A percentile compares a stretch with the other conserved stretches of the same genome.
Conservation (phyloP, 2,888 invertebrate genomes). For the Argyresthia albistria region DNA sequence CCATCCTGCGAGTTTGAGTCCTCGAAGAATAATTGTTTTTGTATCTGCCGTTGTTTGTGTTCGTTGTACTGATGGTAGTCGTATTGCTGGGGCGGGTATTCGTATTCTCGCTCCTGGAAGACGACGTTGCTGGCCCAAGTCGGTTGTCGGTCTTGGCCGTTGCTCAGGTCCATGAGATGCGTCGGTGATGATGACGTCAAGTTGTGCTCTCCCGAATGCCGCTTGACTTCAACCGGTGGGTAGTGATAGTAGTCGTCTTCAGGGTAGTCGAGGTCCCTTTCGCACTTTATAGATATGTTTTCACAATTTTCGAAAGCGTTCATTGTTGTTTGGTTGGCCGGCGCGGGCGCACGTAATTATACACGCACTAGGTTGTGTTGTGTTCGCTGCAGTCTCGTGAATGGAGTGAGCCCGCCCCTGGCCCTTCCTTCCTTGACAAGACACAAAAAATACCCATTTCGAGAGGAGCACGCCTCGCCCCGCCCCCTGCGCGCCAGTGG, state of each 20-base stretch:
- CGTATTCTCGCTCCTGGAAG: conserved; percentile 40
- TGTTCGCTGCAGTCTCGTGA: background rate
- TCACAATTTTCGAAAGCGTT: conserved; percentile 45
- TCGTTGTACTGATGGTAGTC: conserved; percentile 33
- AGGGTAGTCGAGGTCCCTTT: conserved; percentile 42
- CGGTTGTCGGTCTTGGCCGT: conserved; percentile 45
- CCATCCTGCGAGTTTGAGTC: conserved; percentile 57
- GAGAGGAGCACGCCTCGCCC: conserved; percentile 14
- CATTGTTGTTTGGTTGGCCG: conserved; percentile 23
- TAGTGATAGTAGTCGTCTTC: conserved; percentile 56
- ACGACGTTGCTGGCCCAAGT: conserved; percentile 21
- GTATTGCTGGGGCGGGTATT: conserved; percentile 39
- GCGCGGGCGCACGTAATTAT: background rate
- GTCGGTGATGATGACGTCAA: conserved; percentile 53
- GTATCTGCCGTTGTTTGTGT: conserved; percentile 38
- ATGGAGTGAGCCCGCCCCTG: conserved; percentile 45
- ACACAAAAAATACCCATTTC: conserved; percentile 63
- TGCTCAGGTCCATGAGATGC: conserved; percentile 61
- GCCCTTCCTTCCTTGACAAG: conserved; percentile 66
- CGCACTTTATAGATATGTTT: conserved; percentile 50
- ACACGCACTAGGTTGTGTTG: no score
- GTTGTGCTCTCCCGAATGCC: conserved; percentile 29
- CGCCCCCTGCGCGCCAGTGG: conserved; percentile 4
- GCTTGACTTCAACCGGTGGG: conserved; percentile 43
- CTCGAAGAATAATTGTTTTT: conserved; percentile 47